phyloP scores from a whole-genome alignment of 2,797 vertebrate species.

The Malurus leucopterus region DNA sequence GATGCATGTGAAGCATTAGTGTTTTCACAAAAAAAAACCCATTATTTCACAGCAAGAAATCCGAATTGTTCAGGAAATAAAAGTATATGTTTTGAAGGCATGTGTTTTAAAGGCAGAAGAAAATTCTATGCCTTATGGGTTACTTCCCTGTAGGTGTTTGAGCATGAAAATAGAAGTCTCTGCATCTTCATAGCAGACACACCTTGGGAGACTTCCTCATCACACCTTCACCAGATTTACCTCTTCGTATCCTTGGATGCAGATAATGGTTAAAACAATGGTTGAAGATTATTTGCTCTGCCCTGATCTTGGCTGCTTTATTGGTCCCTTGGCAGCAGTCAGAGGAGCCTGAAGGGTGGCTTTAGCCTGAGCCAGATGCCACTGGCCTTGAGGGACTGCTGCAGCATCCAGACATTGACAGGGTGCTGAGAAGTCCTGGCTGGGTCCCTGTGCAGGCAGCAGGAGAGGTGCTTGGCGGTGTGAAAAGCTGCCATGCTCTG shows the following conservation, averaged over 20 bases:
- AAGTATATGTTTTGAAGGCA: not conserved
- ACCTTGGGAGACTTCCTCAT: not conserved
- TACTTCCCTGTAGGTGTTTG: not conserved
- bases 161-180: not conserved
- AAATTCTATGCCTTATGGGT: not conserved
- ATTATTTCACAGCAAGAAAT: not conserved
- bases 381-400: not conserved
- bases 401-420: not conserved
- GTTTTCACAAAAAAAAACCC: not conserved
- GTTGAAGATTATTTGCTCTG: not conserved
- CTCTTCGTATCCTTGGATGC: not conserved
- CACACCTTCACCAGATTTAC: not conserved
- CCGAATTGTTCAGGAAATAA: not conserved
- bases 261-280: not conserved
- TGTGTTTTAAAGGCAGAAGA: not conserved
- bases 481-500: not conserved
- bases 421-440: not conserved
- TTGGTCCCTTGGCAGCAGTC: not conserved
- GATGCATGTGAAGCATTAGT: not conserved
- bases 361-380: not conserved
- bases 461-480: rapidly evolving
- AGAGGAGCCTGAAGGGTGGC: not conserved
- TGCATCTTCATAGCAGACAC: not conserved
- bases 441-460: not conserved
- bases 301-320: not conserved